A percentile compares a stretch with the other conserved stretches of the same genome.
Conservation (phyloP, 2,888 invertebrate species). For the Cordilura impudica region DNA sequence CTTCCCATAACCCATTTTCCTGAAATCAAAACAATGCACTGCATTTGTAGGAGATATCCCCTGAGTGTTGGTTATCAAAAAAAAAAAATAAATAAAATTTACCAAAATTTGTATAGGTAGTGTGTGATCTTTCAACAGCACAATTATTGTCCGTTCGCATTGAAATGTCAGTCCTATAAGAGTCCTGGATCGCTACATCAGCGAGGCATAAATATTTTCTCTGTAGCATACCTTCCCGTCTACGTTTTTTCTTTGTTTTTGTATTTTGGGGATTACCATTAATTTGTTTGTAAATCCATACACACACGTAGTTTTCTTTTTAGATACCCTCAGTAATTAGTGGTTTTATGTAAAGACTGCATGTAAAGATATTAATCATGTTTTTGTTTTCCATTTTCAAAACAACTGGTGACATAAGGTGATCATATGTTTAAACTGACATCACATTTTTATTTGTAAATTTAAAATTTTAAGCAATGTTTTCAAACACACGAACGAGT, state of each 20-base stretch:
- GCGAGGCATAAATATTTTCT: no score
- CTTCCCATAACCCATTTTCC: no score
- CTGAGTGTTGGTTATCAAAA: no score
- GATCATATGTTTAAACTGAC: not conserved
- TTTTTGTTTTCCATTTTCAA: not conserved
- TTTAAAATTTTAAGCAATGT: not conserved
- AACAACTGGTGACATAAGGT: constrained; percentile 9
- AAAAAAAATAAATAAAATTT: no score
- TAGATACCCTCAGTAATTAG: constrained; percentile 22
- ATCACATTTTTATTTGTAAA: not conserved
- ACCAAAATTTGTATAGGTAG: no score
- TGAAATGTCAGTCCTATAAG: no score
- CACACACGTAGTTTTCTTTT: not conserved
- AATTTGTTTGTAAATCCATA: constrained; percentile 9
- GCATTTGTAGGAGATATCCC: no score
- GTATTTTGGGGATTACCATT: not conserved
- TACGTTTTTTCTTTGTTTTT: not conserved
- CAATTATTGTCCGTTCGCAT: no score
- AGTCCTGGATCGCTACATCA: no score
- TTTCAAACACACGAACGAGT: not conserved
- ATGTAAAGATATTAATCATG: not conserved
- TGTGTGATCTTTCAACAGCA: no score
- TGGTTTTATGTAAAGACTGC: constrained; percentile 1
- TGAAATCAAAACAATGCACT: no score
- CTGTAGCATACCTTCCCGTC: constrained; percentile 1